phyloP scores from a whole-genome alignment of 2,797 vertebrate genomes.

The Rhynchonycteris naso region DNA sequence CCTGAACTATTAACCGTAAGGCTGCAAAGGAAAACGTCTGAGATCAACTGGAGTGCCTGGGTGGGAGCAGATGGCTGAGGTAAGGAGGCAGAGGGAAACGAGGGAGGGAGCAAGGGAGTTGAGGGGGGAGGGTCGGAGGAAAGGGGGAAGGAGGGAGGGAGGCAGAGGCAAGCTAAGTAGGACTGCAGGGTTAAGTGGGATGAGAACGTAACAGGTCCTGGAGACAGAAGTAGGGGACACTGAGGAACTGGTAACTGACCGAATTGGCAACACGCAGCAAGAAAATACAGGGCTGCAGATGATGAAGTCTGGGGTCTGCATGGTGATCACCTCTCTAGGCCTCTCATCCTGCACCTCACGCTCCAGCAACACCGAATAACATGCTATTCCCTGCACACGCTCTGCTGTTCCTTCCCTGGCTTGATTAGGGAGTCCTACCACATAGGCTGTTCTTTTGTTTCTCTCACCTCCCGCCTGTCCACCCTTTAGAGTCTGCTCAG shows the following conservation, averaged over 20 bases:
- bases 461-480: not conserved
- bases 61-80: rapidly evolving
- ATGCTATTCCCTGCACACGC: rapidly evolving
- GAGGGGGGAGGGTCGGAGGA: too few species aligned
- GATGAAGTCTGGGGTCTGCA: not conserved
- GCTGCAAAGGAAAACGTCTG: not conserved
- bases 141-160: too few species aligned
- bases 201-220: not conserved
- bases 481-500: not conserved
- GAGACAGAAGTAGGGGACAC: too few species aligned
- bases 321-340: not conserved
- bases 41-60: too few species aligned
- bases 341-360: not conserved
- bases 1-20: not conserved
- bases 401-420: not conserved
- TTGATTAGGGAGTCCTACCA: not conserved
- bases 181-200: not conserved
- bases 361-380: not conserved
- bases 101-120: not conserved
- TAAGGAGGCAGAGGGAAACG: too few species aligned
- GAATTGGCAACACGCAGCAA: not conserved
- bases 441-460: not conserved
- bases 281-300: not conserved
- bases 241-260: not conserved
- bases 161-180: not conserved